These are phyloP conservation scores for Clinocottus analis DNA, from an alignment of 2,113 vertebrate genomes.

Conservation along the genomic window DNA sequence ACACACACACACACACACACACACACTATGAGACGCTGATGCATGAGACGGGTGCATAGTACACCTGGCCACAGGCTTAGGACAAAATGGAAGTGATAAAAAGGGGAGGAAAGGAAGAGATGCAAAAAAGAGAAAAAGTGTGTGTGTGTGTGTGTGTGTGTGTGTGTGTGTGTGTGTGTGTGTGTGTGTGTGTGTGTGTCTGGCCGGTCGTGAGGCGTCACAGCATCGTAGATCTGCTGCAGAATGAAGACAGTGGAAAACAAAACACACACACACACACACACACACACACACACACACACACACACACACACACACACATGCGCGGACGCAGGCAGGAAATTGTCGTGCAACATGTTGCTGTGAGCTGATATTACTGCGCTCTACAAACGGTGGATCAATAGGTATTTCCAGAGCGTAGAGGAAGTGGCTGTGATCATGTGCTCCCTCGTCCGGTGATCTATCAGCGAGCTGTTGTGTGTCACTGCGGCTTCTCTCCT, in stretches of 20 bases:
- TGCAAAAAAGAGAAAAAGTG: background rate
- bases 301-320: background rate
- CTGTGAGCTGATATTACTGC: slow-evolving; percentile 39
- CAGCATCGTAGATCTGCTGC: slow-evolving; percentile 10
- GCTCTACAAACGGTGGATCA: slow-evolving; percentile 39
- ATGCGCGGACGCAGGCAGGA: background rate
- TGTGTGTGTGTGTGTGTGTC: background rate
- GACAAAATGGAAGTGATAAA: slow-evolving; percentile 49
- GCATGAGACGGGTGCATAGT: slow-evolving; percentile 43
- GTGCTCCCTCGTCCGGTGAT: slow-evolving; percentile 35
- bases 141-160: background rate
- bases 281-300: background rate
- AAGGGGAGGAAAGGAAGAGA: slow-evolving; percentile 13
- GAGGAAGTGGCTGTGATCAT: slow-evolving; percentile 37
- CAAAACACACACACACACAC: slow-evolving; percentile 3
- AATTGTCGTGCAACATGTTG: slow-evolving; percentile 27
- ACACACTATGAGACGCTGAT: slow-evolving; percentile 25
- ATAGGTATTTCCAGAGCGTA: slow-evolving; percentile 53
- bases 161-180: background rate
- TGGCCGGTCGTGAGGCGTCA: background rate
- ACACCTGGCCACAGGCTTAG: slow-evolving; percentile 50
- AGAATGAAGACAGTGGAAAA: slow-evolving; percentile 9
- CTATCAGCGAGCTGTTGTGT: slow-evolving; percentile 22
- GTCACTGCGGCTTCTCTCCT: slow-evolving; percentile 11
- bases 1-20: slow-evolving; percentile 7